These are phyloP conservation scores for Pteromalus puparum DNA, from an alignment of 1,140 invertebrate species.

Conservation along the genomic window DNA sequence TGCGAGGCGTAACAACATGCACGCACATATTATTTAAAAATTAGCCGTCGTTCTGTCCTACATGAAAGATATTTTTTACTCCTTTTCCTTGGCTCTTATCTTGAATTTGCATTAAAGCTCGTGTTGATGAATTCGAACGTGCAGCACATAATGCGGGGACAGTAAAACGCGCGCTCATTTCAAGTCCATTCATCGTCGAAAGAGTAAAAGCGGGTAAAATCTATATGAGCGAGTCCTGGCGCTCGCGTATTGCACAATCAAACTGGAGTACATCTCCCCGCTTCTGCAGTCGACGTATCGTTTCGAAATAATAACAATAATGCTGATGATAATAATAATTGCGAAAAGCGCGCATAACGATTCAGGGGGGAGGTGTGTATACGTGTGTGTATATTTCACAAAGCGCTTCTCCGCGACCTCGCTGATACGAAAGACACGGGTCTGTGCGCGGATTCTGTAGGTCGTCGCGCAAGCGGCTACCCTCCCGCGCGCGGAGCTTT, in stretches of 20 bases:
- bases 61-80: background rate
- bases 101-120: background rate
- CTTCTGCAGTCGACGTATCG: slow-evolving; percentile 42
- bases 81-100: background rate
- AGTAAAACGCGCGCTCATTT: slow-evolving; percentile 25
- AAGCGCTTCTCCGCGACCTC: slow-evolving; percentile 54
- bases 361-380: background rate
- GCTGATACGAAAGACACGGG: slow-evolving; percentile 54
- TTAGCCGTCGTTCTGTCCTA: background rate
- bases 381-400: slow-evolving; percentile 47
- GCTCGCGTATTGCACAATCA: slow-evolving; percentile 25
- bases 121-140: background rate
- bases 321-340: slow-evolving; percentile 56
- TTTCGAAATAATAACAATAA: slow-evolving; percentile 53
- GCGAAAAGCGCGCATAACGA: slow-evolving; percentile 52
- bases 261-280: slow-evolving; percentile 9
- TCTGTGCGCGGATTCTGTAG: slow-evolving; percentile 28
- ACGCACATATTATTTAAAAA: slow-evolving; percentile 8
- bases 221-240: slow-evolving; percentile 18
- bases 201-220: slow-evolving; percentile 36
- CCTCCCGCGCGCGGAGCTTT: slow-evolving; percentile 53
- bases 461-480: slow-evolving; percentile 21
- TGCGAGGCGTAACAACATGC: too few relatives aligned
- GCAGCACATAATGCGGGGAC: background rate
- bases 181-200: slow-evolving; percentile 13